Conservation (phyloP, 2,113 vertebrate genomes). For the Ammodytes dubius region DNA sequence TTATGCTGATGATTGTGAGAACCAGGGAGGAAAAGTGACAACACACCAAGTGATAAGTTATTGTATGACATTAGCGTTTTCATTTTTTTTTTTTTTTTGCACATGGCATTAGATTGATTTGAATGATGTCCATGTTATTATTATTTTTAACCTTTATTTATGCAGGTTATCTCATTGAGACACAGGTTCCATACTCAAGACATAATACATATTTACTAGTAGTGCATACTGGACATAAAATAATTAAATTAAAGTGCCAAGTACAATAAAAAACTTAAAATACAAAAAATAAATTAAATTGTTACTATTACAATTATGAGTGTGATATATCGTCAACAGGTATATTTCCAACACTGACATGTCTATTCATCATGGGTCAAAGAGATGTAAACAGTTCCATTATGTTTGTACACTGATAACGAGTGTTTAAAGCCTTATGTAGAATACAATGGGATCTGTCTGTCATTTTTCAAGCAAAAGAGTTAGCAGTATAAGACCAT, state of each 20-base stretch:
- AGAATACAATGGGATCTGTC: too few relatives aligned
- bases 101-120: neutral
- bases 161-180: neutral
- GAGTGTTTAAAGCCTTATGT: neutral
- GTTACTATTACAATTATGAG: neutral
- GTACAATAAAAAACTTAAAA: too few relatives aligned
- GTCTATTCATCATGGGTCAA: neutral
- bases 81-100: neutral
- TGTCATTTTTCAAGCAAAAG: neutral
- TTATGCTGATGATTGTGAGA: conserved; percentile 46
- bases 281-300: too few relatives aligned
- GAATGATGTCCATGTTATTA: neutral
- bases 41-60: conserved; percentile 21
- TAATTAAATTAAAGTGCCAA: too few relatives aligned
- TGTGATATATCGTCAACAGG: neutral
- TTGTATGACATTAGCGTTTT: neutral
- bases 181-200: too few relatives aligned
- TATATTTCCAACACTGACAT: neutral
- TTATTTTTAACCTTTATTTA: neutral
- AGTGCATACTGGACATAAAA: too few relatives aligned
- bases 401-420: neutral
- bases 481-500: neutral
- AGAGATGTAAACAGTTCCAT: neutral
- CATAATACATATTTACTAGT: too few relatives aligned
- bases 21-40: conserved; percentile 40